A percentile compares a stretch with the other conserved stretches of the same genome.
phyloP scores from a whole-genome alignment of 2,113 vertebrate genomes.

The Balaeniceps rex region DNA sequence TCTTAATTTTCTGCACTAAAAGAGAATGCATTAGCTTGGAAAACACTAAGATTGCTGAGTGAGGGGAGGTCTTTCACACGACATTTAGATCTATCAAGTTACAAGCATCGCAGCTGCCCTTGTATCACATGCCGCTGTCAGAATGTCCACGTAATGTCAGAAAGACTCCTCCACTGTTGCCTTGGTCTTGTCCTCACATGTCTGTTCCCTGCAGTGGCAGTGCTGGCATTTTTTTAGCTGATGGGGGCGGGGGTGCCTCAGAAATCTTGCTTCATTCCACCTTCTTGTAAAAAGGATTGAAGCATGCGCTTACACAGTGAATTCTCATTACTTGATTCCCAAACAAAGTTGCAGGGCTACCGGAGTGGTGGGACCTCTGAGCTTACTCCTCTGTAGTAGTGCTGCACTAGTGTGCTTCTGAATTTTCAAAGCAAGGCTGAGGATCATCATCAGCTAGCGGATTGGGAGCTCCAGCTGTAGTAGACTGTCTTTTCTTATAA shows the following conservation, averaged over 20 bases:
- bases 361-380: background rate
- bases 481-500: background rate
- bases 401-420: background rate
- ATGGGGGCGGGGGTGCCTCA: background rate
- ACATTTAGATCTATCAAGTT: background rate
- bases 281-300: background rate
- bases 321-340: background rate
- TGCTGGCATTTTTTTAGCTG: background rate
- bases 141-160: background rate
- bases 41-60: background rate
- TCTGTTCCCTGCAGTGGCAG: background rate
- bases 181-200: background rate
- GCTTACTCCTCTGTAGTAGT: background rate
- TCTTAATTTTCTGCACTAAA: background rate
- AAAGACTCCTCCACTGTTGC: background rate
- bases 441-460: background rate
- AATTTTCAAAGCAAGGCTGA: background rate
- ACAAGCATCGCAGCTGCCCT: background rate
- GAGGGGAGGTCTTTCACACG: background rate
- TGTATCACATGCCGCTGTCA: background rate
- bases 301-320: background rate
- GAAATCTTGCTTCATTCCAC: background rate
- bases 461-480: accelerated
- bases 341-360: background rate
- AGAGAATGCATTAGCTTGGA: background rate